Percentiles rank a stretch among this genome's conserved stretches.
These are phyloP conservation scores for Pseudanteris insignis DNA, from an alignment of 2,888 invertebrate genomes.

Conservation along the genomic window DNA sequence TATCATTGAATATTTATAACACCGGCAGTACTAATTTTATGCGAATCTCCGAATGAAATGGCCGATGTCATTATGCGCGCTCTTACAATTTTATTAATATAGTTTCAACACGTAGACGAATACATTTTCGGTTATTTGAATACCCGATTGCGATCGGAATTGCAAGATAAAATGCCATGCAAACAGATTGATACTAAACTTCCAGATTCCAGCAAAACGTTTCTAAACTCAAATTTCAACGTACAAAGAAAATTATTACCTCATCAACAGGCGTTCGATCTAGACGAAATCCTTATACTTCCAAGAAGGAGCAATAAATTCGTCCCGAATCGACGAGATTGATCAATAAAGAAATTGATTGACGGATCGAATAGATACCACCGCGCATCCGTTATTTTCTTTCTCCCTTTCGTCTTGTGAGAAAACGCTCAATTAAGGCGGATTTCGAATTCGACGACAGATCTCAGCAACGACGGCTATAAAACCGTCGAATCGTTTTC, in stretches of 20 bases:
- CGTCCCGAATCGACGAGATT: constrained; percentile 41
- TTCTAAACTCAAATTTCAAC: constrained; percentile 3
- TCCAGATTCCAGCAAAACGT: neutral
- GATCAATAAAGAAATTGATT: constrained; percentile 53
- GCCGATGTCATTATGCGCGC: too few relatives aligned
- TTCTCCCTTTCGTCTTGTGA: constrained; percentile 52
- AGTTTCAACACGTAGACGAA: too few relatives aligned
- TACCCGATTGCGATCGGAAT: too few relatives aligned
- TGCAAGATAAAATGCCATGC: too few relatives aligned
- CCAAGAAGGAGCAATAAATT: constrained; percentile 44
- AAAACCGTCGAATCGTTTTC: constrained; percentile 59
- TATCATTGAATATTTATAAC: constrained; percentile 4
- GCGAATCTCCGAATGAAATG: too few relatives aligned
- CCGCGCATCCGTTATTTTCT: constrained; percentile 37
- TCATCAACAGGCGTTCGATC: constrained; percentile 18
- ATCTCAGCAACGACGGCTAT: constrained; percentile 55
- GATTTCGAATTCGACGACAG: constrained; percentile 59
- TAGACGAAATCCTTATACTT: constrained; percentile 5
- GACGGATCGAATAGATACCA: constrained; percentile 48
- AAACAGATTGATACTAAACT: too few relatives aligned
- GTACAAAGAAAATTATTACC: constrained; percentile 15
- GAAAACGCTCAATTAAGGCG: constrained; percentile 62
- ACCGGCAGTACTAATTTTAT: constrained; percentile 4
- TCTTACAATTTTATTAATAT: too few relatives aligned
- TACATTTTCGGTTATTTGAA: too few relatives aligned